These are phyloP conservation scores for Magallana nippona DNA, from an alignment of 2,888 invertebrate genomes.

Conservation along the genomic window DNA sequence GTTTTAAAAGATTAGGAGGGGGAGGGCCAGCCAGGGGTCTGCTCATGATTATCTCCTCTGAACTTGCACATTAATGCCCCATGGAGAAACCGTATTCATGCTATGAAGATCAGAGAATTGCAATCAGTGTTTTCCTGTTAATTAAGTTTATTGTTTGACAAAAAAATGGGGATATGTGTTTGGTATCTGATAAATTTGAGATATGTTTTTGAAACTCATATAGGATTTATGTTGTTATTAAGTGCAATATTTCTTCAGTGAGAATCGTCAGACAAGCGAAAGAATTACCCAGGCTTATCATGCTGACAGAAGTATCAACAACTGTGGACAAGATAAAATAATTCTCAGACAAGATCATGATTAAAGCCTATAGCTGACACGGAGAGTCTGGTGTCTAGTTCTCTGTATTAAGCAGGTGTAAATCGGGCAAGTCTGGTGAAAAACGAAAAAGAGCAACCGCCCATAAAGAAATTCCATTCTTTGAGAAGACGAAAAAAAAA, in stretches of 20 bases:
- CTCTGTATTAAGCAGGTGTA: slow-evolving; percentile 19
- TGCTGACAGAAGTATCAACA: slow-evolving; percentile 1
- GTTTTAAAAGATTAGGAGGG: too few species aligned
- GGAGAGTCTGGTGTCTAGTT: neutral
- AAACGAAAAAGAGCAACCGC: neutral
- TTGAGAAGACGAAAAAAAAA: neutral
- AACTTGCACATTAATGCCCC: neutral
- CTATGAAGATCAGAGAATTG: slow-evolving; percentile 12
- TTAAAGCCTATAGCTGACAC: neutral
- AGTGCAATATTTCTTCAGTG: neutral
- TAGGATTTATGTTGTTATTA: neutral
- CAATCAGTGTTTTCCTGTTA: neutral
- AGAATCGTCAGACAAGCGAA: neutral
- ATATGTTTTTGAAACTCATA: too few species aligned
- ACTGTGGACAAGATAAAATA: slow-evolving; percentile 27
- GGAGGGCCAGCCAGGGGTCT: neutral
- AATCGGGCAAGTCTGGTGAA: neutral
- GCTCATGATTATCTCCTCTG: neutral
- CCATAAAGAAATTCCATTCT: slow-evolving; percentile 4
- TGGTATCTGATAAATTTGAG: too few species aligned
- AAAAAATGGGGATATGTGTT: neutral
- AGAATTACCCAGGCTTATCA: neutral
- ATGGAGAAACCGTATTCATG: neutral
- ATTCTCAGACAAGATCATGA: slow-evolving; percentile 19
- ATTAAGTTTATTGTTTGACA: neutral